A percentile compares a stretch with the other conserved stretches of the same genome.
These are phyloP conservation scores for Chromoteleia sp. DNA, from an alignment of 2,888 invertebrate genomes.

Conservation along the genomic window DNA sequence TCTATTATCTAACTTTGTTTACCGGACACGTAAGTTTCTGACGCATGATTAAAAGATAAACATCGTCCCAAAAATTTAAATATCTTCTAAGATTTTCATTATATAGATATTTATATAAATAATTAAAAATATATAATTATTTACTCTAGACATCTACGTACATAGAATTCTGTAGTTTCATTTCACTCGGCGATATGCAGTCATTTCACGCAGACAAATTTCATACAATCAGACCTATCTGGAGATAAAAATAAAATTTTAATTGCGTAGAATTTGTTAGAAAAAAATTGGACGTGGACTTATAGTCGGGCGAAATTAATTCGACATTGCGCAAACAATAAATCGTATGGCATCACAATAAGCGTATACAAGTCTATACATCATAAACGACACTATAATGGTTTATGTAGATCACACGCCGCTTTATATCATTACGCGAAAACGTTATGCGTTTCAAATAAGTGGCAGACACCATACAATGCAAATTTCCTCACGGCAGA, in stretches of 20 bases:
- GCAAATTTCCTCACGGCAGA: conserved; percentile 62
- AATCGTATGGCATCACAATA: conserved; percentile 39
- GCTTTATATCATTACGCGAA: conserved; percentile 53
- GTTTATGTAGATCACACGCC: conserved; percentile 61
- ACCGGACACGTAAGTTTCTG: too few species aligned
- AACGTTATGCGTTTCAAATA: conserved; percentile 54
- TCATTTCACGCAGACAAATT: too few species aligned
- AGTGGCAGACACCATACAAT: conserved; percentile 64
- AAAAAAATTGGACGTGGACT: background rate
- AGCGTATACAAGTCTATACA: conserved; percentile 48
- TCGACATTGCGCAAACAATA: conserved; percentile 31
- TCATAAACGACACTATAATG: conserved; percentile 61
- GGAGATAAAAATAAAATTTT: background rate
- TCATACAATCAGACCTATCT: too few species aligned
- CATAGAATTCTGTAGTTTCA: too few species aligned
- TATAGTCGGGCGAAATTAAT: conserved; percentile 27
- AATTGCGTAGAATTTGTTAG: background rate
- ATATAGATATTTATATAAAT: too few species aligned
- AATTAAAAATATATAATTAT: too few species aligned
- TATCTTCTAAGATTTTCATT: too few species aligned
- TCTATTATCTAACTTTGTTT: too few species aligned
- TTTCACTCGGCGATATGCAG: too few species aligned
- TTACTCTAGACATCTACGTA: too few species aligned
- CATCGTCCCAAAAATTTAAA: too few species aligned
- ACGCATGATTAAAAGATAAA: too few species aligned